phyloP scores from a whole-genome alignment of 2,888 invertebrate genomes.

The Zeuzera pyrina region DNA sequence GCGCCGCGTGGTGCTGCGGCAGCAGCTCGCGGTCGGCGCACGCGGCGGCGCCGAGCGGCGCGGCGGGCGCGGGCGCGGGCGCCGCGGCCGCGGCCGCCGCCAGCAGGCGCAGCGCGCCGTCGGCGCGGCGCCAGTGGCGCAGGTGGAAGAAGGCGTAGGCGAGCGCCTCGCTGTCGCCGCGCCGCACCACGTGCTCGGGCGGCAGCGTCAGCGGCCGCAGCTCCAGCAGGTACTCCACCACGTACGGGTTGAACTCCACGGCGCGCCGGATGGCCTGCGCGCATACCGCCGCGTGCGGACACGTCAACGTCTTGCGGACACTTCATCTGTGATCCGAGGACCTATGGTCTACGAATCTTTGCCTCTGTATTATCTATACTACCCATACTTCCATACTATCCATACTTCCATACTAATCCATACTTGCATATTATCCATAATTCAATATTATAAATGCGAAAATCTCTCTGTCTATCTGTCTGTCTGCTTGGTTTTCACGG shows the following conservation, averaged over 20 bases:
- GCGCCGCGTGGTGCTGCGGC: slow-evolving; percentile 81
- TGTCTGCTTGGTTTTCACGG: no score
- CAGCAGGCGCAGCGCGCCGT: slow-evolving; percentile 92
- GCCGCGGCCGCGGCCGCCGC: slow-evolving; percentile 95
- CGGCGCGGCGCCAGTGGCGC: slow-evolving; percentile 96
- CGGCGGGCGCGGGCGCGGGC: slow-evolving; percentile 90
- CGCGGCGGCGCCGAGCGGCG: slow-evolving; percentile 96
- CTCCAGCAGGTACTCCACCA: slow-evolving; percentile 96
- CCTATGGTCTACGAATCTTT: no score
- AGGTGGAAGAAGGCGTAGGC: slow-evolving; percentile 97
- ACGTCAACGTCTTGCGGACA: no score
- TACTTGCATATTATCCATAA: no score
- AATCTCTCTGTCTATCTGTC: no score
- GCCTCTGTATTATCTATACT: no score
- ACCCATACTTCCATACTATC: no score
- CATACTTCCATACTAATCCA: no score
- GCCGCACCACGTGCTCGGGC: slow-evolving; percentile 95
- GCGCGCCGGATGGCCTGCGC: slow-evolving; percentile 80
- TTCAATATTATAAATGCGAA: no score
- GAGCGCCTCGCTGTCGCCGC: slow-evolving; percentile 97
- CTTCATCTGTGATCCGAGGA: no score
- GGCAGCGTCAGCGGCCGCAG: slow-evolving; percentile 95
- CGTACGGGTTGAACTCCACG: slow-evolving; percentile 98
- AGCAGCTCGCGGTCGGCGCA: slow-evolving; percentile 92
- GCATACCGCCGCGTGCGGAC: slow-evolving; percentile 1